Base-by-base conservation (phyloP, 2,888 invertebrate species). In the Erebia aethiops region DNA sequence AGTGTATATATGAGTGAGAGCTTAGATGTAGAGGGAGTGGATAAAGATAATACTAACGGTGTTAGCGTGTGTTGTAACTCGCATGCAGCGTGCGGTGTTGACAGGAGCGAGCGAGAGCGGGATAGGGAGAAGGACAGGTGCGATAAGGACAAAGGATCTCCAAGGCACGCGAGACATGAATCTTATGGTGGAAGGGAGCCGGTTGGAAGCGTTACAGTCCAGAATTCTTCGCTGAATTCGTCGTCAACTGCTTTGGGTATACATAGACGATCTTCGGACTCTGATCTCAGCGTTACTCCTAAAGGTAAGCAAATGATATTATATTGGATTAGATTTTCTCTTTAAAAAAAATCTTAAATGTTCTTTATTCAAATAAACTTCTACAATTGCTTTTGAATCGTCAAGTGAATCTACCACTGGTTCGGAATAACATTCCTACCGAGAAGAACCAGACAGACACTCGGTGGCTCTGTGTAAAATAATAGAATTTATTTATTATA, bases 271-370 rank as follows among this genome's bases (percentile, higher is more conserved):
- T 98, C 98, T 4, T 98, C 98, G 2, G 99, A 98, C 88, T 98
- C 98, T 0, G 99, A 99, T 90, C 94, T 98, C 77, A 98, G 97
- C 92, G 96, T 98, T 64, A 98, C 98, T 13, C 98, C 98, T 5
- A 98, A 98, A 96, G 98, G 98, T 98, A 66, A 54, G 13, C 21
- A 43, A 43, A 11, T 9, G 1, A 43, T 9, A 1, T 11, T 43
- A 11, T 43, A 0, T 43, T 35, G 7, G 5, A 35, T 35, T 35
- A 0, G 7, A 35, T 7, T 35, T 35, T 35, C 35, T 35, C 7
- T 26, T 26, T 26, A 26, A 26, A 3, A 26, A 3, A 26, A 2
- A 26, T 26, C n/a, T n/a, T n/a, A n/a, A 35, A 35, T 35, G 35
- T 35, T 35, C 2, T 7, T 5, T 35, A 35, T 35, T 35, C 35